Base-by-base conservation (phyloP, 2,113 vertebrate species). In the Megaleporinus macrocephalus region DNA sequence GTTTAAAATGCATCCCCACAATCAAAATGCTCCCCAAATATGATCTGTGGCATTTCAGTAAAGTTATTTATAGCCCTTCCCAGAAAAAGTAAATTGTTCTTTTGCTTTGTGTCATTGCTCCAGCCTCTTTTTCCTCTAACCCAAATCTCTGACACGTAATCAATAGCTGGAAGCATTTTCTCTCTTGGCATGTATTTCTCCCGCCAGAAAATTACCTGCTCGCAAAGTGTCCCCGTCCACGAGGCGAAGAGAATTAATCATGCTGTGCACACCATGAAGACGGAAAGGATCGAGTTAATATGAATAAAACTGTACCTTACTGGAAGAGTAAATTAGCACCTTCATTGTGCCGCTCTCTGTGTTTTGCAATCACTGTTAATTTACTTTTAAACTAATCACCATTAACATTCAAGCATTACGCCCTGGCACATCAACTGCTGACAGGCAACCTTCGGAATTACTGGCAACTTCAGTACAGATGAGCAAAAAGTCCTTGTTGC, bases 111-210 rank as follows among this genome's bases (percentile, higher is more conserved):
- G 62, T 69, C 79, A 81, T 74, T 74, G 62, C 71, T 74, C 71
- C 61, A 74, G 71, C 71, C 61, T 68, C n/a, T 47, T 41, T n/a
- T 30, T 29, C 15, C 66, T 33, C 55, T 69, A 82, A 41, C 80
- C 80, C 53, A 82, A 82, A 76, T 82, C 73, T 82, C 33, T 70
- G 80, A 76, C 51, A 59, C 47, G 73, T 76, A 76, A 82, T 82
- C 73, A 82, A 82, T 82, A 76, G 65, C 65, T 70, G 63, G 47
- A 70, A 70, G 73, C 65, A n/a, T 73, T 80, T 80, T 80, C 59
- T 63, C 51, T 73, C 74, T 30, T 30, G 75, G 62, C 33, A 47
- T 68, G 80, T 36, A 24, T 78, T 78, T 10, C 65, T 78, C 26
- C 15, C 2, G 4, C 44, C 61, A 66, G 27, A 27, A 53, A 81